Base-by-base conservation (phyloP, 2,797 vertebrate genomes). In the Nannoperca australis region DNA sequence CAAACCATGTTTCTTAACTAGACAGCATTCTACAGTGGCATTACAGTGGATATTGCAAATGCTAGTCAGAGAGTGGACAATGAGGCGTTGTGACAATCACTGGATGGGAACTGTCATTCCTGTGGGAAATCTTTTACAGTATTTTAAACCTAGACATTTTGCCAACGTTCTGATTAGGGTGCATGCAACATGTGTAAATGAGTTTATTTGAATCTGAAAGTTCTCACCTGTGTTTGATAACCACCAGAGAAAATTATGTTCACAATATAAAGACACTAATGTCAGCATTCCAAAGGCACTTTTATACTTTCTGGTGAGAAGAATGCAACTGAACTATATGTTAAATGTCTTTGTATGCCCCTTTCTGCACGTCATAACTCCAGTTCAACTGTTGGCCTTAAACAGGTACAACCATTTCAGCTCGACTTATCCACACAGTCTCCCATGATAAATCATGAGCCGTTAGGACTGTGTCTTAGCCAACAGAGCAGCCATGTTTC, bases 401-500 rank as follows among this genome's bases (percentile, higher is more conserved):
- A 82, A 61, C 63, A 83, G 69, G 51, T 71, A 61, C 77, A 71
- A 45, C 69, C 69, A 51, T 61, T 86, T 85, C 62, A 73, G 70
- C 61, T 70, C 1, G 36, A 75, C 74, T 80, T 82, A 81, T 75
- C 74, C 84, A 55, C 30, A 1, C 77, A 61, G 63, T 36, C 79
- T 72, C 47, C 24, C 0, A 20, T 22, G 55, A 85, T 91, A 82
- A 91, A 93, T 91, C 87, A 85, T 14, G 14, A 64, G 64, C 82
- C n/a, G 82, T 84, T 85, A 87, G 76, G 67, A 50, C 56, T 59
- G 60, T 6, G 32, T 47, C 75, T 82, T 36, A 73, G 87, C 86
- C 86, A 81, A 70, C 67, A 42, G 76, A 90, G 70, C 72, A 58
- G 79, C 70, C 68, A 70, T 80, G 85, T 84, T 89, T 89, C 83